phyloP scores from a whole-genome alignment of 2,797 vertebrate genomes.

The Tarsius wallacei region DNA sequence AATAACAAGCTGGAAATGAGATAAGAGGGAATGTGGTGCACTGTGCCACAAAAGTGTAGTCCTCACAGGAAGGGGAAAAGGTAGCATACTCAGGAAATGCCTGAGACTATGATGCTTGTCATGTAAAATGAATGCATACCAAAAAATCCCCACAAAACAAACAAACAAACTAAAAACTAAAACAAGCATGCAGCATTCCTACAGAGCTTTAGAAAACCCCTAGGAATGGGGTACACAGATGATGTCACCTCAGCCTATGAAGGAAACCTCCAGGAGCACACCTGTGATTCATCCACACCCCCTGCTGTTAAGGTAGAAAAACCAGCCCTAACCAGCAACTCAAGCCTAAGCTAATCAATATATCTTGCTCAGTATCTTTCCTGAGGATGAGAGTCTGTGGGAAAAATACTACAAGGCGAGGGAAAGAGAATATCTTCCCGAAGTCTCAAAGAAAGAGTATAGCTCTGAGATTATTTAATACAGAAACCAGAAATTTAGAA shows the following conservation, averaged over 20 bases:
- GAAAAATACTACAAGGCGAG: neutral
- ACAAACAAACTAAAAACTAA: neutral
- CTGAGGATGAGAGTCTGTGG: neutral
- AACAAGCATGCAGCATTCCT: neutral
- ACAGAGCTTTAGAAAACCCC: neutral
- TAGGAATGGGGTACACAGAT: neutral
- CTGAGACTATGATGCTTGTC: neutral
- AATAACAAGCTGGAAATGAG: neutral
- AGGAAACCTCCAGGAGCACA: neutral
- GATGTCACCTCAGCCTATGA: fast-evolving
- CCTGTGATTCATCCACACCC: neutral
- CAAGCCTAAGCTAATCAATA: neutral
- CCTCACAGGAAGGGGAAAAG: neutral
- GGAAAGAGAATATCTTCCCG: slow-evolving; percentile 7
- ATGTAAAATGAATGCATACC: neutral
- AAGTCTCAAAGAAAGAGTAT: neutral
- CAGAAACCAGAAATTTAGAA: slow-evolving; percentile 2
- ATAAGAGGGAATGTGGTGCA: fast-evolving
- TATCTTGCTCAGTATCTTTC: neutral
- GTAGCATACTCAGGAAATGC: too few species aligned
- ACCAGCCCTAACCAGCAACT: neutral
- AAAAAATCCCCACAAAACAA: neutral
- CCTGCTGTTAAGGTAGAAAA: neutral
- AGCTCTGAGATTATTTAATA: slow-evolving; percentile 29
- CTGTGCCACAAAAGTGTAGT: fast-evolving